Conservation (phyloP, 2,113 vertebrate species). For the Actenoides lindsayi region DNA sequence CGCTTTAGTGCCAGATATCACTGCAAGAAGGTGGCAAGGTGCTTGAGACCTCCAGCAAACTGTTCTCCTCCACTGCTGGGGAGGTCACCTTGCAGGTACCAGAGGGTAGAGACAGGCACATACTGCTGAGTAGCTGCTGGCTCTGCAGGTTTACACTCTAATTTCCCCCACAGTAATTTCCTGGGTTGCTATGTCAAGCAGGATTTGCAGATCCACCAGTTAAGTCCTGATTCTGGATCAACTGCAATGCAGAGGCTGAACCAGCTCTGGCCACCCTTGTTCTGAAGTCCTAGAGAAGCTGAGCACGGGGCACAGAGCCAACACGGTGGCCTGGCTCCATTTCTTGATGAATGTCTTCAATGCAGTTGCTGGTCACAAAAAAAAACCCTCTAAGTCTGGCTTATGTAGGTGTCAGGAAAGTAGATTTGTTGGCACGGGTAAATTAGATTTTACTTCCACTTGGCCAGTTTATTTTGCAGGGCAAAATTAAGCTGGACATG, state of each 20-base stretch:
- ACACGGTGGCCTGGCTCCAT: neutral
- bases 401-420: neutral
- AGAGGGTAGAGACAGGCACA: neutral
- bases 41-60: neutral
- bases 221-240: neutral
- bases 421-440: neutral
- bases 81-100: conserved; percentile 31
- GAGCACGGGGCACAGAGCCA: rapidly evolving
- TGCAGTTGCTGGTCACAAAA: neutral
- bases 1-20: neutral
- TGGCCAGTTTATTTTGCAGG: neutral
- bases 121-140: conserved; percentile 47
- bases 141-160: conserved; percentile 12
- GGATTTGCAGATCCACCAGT: conserved; percentile 27
- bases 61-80: neutral
- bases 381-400: neutral
- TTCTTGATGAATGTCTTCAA: neutral
- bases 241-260: conserved; percentile 42
- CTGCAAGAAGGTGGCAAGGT: neutral
- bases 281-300: neutral
- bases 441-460: neutral
- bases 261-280: neutral
- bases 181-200: neutral
- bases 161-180: conserved; percentile 27
- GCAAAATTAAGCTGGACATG: neutral